Evolutionary conservation across 2,888 invertebrate genomes (phyloP).

Genomic region (Ophion costatus): DNA sequence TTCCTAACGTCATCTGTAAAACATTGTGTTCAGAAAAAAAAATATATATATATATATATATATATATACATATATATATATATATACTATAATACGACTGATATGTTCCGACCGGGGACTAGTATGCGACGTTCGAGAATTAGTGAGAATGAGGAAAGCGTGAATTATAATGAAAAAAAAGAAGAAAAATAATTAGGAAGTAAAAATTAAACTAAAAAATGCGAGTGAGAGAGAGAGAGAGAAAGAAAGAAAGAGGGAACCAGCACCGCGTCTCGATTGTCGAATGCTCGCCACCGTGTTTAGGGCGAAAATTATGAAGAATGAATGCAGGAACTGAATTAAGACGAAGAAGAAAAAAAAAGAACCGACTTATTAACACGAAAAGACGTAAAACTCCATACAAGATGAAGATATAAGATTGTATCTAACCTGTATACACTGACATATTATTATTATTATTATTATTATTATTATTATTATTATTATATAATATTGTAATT

Average conservation of each 20-base stretch:
- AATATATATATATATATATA: constrained; percentile 77
- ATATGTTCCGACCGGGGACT: constrained; percentile 77
- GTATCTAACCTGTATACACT: constrained; percentile 84
- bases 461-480: constrained; percentile 77
- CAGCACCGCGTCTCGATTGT: constrained; percentile 73
- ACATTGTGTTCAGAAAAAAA: constrained; percentile 83
- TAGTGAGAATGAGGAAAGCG: constrained; percentile 77
- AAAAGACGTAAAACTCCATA: constrained; percentile 77
- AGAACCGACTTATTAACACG: constrained; percentile 79
- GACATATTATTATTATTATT: constrained; percentile 81
- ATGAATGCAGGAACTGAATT: constrained; percentile 67
- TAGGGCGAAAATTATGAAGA: constrained; percentile 69
- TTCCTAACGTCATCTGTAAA: constrained; percentile 84
- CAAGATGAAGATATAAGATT: constrained; percentile 80
- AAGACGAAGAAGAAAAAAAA: constrained; percentile 70
- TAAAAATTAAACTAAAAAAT: constrained; percentile 37
- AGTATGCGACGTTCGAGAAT: constrained; percentile 79
- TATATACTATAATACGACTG: constrained; percentile 83
- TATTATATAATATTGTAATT: constrained; percentile 83
- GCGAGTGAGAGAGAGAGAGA: constrained; percentile 19
- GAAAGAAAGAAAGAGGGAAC: constrained; percentile 32
- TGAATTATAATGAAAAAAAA: constrained; percentile 76
- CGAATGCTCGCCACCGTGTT: constrained; percentile 76
- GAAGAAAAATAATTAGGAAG: constrained; percentile 61
- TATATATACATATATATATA: constrained; percentile 30